phyloP scores from a whole-genome alignment of 1,140 invertebrate genomes.

The Lasioglossum baleicum region DNA sequence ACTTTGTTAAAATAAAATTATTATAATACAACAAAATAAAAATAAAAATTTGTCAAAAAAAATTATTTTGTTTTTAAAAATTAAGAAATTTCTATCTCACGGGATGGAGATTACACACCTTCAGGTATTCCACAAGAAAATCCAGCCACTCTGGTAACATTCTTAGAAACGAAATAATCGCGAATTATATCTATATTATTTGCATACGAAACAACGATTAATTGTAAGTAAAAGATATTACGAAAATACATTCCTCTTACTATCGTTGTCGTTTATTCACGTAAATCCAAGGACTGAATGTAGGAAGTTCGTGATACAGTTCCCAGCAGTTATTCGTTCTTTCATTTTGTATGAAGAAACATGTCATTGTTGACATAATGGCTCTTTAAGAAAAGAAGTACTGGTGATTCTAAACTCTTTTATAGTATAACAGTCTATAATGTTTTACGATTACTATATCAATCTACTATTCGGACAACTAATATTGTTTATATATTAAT shows the following conservation, averaged over 20 bases:
- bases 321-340: background rate
- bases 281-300: conserved; percentile 5
- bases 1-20: too few species aligned
- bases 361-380: conserved; percentile 28
- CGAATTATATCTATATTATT: conserved; percentile 42
- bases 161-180: conserved; percentile 57
- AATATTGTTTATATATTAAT: too few species aligned
- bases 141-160: conserved; percentile 44
- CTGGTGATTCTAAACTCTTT: too few species aligned
- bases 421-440: too few species aligned
- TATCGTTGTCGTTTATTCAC: background rate
- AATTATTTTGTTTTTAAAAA: too few species aligned
- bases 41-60: too few species aligned
- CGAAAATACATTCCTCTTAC: conserved; percentile 10
- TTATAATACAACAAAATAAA: too few species aligned
- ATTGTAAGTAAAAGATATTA: conserved; percentile 30
- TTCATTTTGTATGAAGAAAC: conserved; percentile 23
- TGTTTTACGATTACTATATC: too few species aligned
- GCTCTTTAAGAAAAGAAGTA: conserved; percentile 6
- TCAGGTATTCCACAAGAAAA: conserved; percentile 47
- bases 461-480: too few species aligned
- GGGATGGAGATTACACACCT: background rate
- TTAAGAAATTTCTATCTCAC: too few species aligned
- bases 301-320: background rate
- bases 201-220: conserved; percentile 17